A percentile compares a stretch with the other conserved stretches of the same genome.
Conservation (phyloP, 2,797 vertebrate species). For the Helicolenus hilgendorfi region DNA sequence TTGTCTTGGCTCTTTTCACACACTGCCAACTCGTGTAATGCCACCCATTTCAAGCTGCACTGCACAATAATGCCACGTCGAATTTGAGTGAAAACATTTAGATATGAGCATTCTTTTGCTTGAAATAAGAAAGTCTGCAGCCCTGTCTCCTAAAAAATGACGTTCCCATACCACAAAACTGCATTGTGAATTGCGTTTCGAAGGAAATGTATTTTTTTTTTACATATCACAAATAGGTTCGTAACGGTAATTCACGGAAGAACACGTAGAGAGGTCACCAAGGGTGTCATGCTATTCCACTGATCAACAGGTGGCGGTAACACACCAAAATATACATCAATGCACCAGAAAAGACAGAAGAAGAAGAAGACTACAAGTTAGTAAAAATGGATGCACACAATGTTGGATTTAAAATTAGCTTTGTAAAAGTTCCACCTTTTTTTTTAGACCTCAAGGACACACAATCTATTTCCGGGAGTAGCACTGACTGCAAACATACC, state of each 20-base stretch:
- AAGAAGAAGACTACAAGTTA: neutral
- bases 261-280: too few species aligned
- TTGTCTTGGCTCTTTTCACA: neutral
- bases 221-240: too few species aligned
- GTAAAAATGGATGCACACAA: neutral
- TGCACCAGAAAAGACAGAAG: neutral
- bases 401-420: neutral
- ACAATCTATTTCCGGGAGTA: neutral
- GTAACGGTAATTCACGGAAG: too few species aligned
- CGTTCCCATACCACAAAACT: too few species aligned
- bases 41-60: neutral
- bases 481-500: neutral
- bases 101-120: neutral
- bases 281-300: too few species aligned
- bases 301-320: too few species aligned
- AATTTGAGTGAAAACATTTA: neutral
- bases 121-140: neutral
- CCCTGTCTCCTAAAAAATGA: too few species aligned
- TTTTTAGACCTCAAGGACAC: neutral
- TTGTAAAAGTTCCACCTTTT: neutral
- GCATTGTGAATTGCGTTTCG: too few species aligned
- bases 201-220: too few species aligned
- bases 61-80: neutral
- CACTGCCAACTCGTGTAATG: conserved; percentile 8
- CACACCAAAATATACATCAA: too few species aligned